Evolutionary conservation across 2,888 invertebrate genomes (phyloP), one percentile per base, ranked within the genome.

Genomic region (Lithophane socia): DNA sequence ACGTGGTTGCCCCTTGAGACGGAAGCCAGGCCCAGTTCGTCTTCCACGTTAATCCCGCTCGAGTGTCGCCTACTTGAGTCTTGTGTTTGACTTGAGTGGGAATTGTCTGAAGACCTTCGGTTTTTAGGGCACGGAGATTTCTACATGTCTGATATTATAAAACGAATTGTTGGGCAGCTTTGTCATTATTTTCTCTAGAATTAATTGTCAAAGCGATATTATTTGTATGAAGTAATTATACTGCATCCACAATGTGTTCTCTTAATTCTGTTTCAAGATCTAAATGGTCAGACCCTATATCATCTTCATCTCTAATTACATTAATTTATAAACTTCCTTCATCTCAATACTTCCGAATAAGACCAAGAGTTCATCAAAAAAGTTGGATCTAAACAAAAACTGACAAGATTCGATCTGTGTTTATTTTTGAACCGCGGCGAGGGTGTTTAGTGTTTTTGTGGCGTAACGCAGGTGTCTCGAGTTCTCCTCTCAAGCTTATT

Each of bases 381-480:
- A 79, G 76, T 80, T 84, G 76, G 77, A 77, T 84, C 66, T 79
- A 73, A 80, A 85, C 76, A 85, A 83, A 84, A 87, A 81, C 85
- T 83, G 85, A 85, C 83, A 85, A 80, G 80, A 82, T 86, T 88
- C 87, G 89, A 89, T 87, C 82, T 85, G 83, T 90, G 89, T 90
- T 90, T 89, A 89, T 90, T 91, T 92, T 90, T 90, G 79, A 86
- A 79, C 80, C 85, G 88, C 85, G 66, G 75, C 73, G 73, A 83
- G 80, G 86, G 89, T 92, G 87, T 92, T 91, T 90, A 88, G 87
- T 84, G 86, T 93, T 93, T 93, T 92, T 92, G 90, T 91, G 91
- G 95, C 93, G 95, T 95, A 95, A 94, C 94, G 93, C 94, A 94
- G 95, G 95, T 95, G 95, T 93, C 73, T 75, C 90, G 86, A 84